Evolutionary conservation across 2,888 invertebrate species (phyloP), one percentile per base, ranked within the genome.

Genomic region (Carabus problematicus): DNA sequence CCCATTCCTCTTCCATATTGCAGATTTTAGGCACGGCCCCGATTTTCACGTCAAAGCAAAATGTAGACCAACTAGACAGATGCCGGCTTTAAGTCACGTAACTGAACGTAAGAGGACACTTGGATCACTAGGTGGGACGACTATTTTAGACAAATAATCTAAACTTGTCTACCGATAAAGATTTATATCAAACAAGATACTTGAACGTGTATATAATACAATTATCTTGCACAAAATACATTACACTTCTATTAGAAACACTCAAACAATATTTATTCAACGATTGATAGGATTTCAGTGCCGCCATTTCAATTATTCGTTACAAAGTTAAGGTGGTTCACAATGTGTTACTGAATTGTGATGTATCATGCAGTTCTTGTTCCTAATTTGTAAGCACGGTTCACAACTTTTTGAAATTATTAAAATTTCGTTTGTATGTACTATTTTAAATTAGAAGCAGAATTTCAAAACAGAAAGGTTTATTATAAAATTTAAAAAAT

Each of bases 121-220:
- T 47, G 14, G 19, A 56, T 69, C 69, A 69, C 61, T 62, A 52
- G 18, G 18, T 18, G 16, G 9, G 7, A 2, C 18, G 11, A 12
- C 52, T 52, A 59, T 47, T 43, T 45, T 59, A 60, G 41, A 49
- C 40, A 42, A 11, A 67, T 47, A 41, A 52, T 60, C 54, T 16
- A 67, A 52, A 54, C 54, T 42, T n/a, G 29, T 52, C 49, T 60
- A 16, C 4, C 42, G 52, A 62, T 29, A 8, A 39, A 43, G 16
- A 61, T 43, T 56, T 69, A 69, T 69, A 69, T 69, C 69, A 69
- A 69, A 69, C 69, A 69, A 61, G 62, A 69, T 69, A 62, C 62
- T 69, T 69, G 40, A 69, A 69, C 18, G 55, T 69, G 39, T 62
- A 62, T 42, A 55, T 61, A 62, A 62, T 69, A 62, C 62, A 62